Base-by-base conservation (phyloP, 2,888 invertebrate species). In the Phasia obesa region DNA sequence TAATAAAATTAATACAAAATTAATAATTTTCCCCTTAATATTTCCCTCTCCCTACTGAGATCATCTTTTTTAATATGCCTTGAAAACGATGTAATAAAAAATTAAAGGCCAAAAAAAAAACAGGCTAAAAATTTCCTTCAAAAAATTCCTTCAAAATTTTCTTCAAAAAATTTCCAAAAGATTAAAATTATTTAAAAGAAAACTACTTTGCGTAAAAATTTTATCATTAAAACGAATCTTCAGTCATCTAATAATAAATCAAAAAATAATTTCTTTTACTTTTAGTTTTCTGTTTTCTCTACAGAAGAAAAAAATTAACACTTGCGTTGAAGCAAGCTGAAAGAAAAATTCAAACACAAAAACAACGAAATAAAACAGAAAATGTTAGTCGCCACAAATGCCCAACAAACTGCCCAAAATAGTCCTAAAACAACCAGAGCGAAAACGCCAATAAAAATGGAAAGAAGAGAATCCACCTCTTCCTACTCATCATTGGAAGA, bases 401-500 rank as follows among this genome's bases (percentile, higher is more conserved):
- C 65, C 73, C 67, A 74, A 75, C 57, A 80, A 79, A 59, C 69
- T 64, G 55, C 25, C 38, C 65, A 55, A 60, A 77, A 59, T 44
- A 82, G 81, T 82, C 78, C 77, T 44, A 75, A 60, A 51, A 44
- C 49, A 13, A 64, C 76, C 0, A 81, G 53, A 71, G 25, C 81
- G 11, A 51, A 70, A 31, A 79, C 64, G 9, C 75, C 85, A 9
- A 84, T 84, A n/a, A 88, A 89, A 60, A 88, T 90, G 88, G 92
- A 92, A 60, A 89, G 91, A 27, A 88, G 91, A 7, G 88, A 88
- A 71, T 91, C 92, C 13, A 88, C 89, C 59, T 90, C 91, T 27
- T 91, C 92, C 2, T 91, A 91, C 76, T 92, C 91, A 60, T 92
- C 91, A 19, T 84, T 91, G 69, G 92, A 92, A 84, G 92, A 92